These are phyloP conservation scores for Falcaria lacertinaria DNA, from an alignment of 2,888 invertebrate species.

Conservation along the genomic window DNA sequence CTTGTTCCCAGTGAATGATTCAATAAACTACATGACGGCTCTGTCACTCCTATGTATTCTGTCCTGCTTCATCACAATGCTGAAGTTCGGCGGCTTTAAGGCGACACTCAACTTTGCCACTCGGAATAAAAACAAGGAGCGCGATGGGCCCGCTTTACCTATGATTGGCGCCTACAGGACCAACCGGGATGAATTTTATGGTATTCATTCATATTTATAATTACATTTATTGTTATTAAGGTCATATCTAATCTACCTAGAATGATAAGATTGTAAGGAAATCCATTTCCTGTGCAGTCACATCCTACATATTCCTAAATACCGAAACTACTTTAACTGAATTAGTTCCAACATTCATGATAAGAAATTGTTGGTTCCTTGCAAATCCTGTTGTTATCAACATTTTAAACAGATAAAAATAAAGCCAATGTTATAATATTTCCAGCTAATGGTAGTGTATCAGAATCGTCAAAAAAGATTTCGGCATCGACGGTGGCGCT, in stretches of 20 bases:
- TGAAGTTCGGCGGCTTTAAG: slow-evolving; percentile 52
- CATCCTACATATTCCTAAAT: no score
- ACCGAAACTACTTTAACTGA: no score
- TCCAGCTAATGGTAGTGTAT: slow-evolving; percentile 33
- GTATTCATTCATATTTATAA: slow-evolving; percentile 28
- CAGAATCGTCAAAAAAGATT: slow-evolving; percentile 34
- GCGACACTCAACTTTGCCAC: slow-evolving; percentile 48
- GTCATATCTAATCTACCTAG: neutral
- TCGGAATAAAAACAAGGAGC: slow-evolving; percentile 30
- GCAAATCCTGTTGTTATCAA: neutral
- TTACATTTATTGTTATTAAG: no score
- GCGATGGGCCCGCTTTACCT: slow-evolving; percentile 33
- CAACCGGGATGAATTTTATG: slow-evolving; percentile 51
- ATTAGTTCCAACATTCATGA: no score
- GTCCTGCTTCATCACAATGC: slow-evolving; percentile 34
- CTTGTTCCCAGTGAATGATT: slow-evolving; percentile 24
- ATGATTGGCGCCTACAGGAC: slow-evolving; percentile 55
- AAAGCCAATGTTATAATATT: slow-evolving; percentile 8
- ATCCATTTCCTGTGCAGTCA: no score
- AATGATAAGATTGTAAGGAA: no score
- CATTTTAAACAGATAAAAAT: neutral
- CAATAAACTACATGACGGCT: slow-evolving; percentile 25
- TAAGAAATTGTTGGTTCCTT: neutral
- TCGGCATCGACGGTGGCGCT: slow-evolving; percentile 41
- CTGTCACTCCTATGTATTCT: slow-evolving; percentile 25